Conservation (phyloP, 1,140 invertebrate genomes). For the Teleopsis dalmanni region DNA sequence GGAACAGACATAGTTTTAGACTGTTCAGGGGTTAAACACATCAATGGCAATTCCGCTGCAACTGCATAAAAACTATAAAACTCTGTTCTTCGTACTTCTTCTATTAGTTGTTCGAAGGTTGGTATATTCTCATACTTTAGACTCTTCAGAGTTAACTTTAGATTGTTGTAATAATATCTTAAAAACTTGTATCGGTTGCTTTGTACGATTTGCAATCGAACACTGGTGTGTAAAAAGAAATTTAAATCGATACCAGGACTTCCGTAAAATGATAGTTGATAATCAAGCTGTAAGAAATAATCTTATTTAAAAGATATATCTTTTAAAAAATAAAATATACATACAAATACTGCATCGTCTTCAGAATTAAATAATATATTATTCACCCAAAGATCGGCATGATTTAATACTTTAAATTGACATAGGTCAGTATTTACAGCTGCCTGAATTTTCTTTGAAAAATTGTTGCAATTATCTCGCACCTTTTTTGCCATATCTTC, state of each 20-base stretch:
- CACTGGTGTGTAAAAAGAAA: constrained; percentile 31
- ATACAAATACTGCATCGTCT: neutral
- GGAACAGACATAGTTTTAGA: constrained; percentile 16
- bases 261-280: constrained; percentile 26
- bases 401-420: constrained; percentile 48
- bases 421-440: constrained; percentile 18
- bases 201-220: constrained; percentile 21
- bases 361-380: constrained; percentile 55
- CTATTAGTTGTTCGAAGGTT: constrained; percentile 29
- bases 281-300: constrained; percentile 31
- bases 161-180: constrained; percentile 21
- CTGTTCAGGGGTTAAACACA: constrained; percentile 16
- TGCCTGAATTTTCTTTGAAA: constrained; percentile 10
- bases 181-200: constrained; percentile 34
- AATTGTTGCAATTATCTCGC: constrained; percentile 28
- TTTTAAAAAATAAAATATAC: neutral
- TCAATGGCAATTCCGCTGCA: constrained; percentile 27
- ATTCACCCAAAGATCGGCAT: constrained; percentile 59
- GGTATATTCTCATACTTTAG: constrained; percentile 35
- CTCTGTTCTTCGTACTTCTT: constrained; percentile 28
- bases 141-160: constrained; percentile 33
- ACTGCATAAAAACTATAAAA: constrained; percentile 26
- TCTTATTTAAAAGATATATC: too few species aligned
- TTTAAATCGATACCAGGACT: constrained; percentile 32
- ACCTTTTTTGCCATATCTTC: constrained; percentile 19